Conservation (phyloP, 2,888 invertebrate species). For the Macrosoma leucophasiata region DNA sequence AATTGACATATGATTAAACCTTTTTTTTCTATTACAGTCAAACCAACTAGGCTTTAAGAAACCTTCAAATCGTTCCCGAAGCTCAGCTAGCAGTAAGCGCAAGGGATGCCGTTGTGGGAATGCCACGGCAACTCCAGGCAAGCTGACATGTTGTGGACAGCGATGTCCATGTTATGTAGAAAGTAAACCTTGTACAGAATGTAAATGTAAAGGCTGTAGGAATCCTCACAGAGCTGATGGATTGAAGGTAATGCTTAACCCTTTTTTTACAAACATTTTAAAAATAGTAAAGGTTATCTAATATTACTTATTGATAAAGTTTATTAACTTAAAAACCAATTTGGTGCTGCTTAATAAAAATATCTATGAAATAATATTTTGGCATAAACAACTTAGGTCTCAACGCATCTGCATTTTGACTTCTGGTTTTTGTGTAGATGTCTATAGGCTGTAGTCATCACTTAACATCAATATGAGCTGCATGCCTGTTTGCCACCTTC, state of each 20-base stretch:
- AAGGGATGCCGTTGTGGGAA: slow-evolving; percentile 94
- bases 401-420: too few species aligned
- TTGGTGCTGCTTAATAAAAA: too few species aligned
- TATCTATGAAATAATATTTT: too few species aligned
- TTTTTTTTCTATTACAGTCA: slow-evolving; percentile 43
- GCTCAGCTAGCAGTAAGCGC: slow-evolving; percentile 69
- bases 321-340: background rate
- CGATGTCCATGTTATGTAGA: slow-evolving; percentile 96
- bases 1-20: slow-evolving; percentile 16
- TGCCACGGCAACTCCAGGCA: slow-evolving; percentile 91
- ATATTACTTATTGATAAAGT: background rate
- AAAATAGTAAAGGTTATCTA: background rate
- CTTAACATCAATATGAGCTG: too few species aligned
- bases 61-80: slow-evolving; percentile 62
- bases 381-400: too few species aligned
- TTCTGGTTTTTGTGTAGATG: too few species aligned
- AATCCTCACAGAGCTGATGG: slow-evolving; percentile 92
- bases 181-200: slow-evolving; percentile 91
- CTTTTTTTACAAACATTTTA: background rate
- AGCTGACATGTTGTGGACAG: slow-evolving; percentile 94
- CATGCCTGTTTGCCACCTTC: too few species aligned
- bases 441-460: too few species aligned
- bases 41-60: slow-evolving; percentile 65
- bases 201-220: slow-evolving; percentile 93
- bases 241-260: slow-evolving; percentile 77